A percentile compares a stretch with the other conserved stretches of the same genome.
phyloP scores from a whole-genome alignment of 2,797 vertebrate genomes.

The Fistularia commersonii region DNA sequence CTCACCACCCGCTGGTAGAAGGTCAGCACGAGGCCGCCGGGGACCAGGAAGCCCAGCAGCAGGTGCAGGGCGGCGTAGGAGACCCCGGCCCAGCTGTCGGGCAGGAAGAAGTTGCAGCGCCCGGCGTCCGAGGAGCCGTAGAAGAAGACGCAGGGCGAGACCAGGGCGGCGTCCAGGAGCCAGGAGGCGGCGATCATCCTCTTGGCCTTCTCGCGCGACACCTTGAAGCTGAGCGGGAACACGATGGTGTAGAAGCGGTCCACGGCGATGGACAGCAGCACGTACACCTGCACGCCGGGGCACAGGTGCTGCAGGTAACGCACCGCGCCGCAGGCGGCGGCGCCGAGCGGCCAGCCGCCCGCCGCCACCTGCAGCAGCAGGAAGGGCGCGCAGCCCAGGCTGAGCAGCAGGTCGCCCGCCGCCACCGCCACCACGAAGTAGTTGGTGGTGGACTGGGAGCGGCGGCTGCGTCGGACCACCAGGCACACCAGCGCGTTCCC shows the following conservation, averaged over 20 bases:
- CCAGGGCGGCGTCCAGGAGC: slow-evolving; percentile 78
- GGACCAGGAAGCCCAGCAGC: slow-evolving; percentile 81
- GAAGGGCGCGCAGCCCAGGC: slow-evolving; percentile 79
- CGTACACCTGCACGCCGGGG: slow-evolving; percentile 86
- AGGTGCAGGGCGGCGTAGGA: slow-evolving; percentile 77
- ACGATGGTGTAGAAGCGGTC: slow-evolving; percentile 92
- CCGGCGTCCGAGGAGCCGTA: slow-evolving; percentile 64
- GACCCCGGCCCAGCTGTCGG: slow-evolving; percentile 78
- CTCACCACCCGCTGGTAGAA: slow-evolving; percentile 91
- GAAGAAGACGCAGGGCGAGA: slow-evolving; percentile 83
- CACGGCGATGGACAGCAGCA: slow-evolving; percentile 87
- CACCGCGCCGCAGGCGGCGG: slow-evolving; percentile 74
- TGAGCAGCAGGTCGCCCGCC: slow-evolving; percentile 87
- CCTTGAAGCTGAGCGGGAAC: slow-evolving; percentile 92
- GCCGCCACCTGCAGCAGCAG: slow-evolving; percentile 82
- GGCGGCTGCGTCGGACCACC: slow-evolving; percentile 91
- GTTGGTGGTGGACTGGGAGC: slow-evolving; percentile 95
- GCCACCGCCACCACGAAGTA: slow-evolving; percentile 96
- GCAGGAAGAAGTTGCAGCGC: slow-evolving; percentile 88
- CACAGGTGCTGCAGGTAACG: slow-evolving; percentile 88
- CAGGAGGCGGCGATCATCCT: slow-evolving; percentile 89
- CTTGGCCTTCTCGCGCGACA: slow-evolving; percentile 92
- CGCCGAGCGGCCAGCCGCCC: slow-evolving; percentile 81
- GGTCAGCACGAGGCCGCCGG: slow-evolving; percentile 76
- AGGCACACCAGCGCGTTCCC: slow-evolving; percentile 91